These are phyloP conservation scores for Pomatostomus ruficeps DNA, from an alignment of 2,113 vertebrate species.

Conservation along the genomic window DNA sequence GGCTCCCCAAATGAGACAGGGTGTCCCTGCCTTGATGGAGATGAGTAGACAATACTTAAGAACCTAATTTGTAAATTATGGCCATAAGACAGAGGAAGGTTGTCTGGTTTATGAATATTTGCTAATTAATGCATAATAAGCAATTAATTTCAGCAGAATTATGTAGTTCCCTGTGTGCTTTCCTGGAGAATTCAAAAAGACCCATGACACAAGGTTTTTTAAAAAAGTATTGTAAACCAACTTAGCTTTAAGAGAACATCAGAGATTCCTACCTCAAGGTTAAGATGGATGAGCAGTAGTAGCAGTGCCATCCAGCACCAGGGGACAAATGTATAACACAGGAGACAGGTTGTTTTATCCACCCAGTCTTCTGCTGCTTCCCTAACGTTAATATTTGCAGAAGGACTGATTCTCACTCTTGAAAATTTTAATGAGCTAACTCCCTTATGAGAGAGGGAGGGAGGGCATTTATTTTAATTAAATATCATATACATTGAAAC, in stretches of 20 bases:
- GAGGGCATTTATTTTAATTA: slow-evolving; percentile 8
- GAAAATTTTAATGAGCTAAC: slow-evolving; percentile 1
- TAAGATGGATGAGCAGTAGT: neutral
- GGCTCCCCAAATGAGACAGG: neutral
- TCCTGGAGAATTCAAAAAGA: neutral
- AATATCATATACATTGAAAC: neutral
- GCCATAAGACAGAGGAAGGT: neutral
- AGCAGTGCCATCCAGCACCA: neutral
- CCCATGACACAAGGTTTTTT: neutral
- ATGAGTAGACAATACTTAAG: neutral
- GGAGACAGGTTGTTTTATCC: neutral
- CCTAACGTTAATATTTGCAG: slow-evolving; percentile 42
- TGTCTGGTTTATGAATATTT: neutral
- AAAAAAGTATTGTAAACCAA: neutral
- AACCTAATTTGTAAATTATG: neutral
- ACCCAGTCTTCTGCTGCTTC: neutral
- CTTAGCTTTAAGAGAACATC: neutral
- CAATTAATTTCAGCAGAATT: neutral
- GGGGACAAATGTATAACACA: neutral
- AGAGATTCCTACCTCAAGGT: neutral
- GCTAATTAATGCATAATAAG: neutral
- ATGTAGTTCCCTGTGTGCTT: neutral
- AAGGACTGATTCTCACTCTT: neutral
- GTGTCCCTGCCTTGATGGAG: neutral
- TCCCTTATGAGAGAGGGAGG: neutral